A percentile compares a stretch with the other conserved stretches of the same genome.
Evolutionary conservation across 2,797 vertebrate genomes (phyloP).

Genomic region (Hapalemur alaotrensis): DNA sequence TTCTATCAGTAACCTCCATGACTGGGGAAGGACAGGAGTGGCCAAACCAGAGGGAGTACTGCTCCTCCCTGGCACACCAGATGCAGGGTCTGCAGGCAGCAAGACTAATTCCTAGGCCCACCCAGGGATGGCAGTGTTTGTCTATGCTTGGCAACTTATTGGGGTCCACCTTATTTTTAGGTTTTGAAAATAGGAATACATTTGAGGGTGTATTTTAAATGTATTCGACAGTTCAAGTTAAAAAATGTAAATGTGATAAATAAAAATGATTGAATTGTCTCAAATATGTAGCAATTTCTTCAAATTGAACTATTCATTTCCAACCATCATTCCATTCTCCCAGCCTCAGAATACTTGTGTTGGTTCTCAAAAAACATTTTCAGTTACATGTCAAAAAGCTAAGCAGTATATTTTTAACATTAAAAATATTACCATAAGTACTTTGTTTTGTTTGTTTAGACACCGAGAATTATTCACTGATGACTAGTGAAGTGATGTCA

Average conservation of each 20-base stretch:
- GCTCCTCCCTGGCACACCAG: background rate
- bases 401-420: background rate
- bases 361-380: background rate
- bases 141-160: background rate
- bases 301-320: background rate
- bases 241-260: background rate
- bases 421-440: background rate
- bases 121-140: conserved; percentile 56
- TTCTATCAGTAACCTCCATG: too few relatives aligned
- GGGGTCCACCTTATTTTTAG: background rate
- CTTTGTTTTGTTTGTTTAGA: background rate
- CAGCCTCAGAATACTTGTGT: background rate
- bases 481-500: background rate
- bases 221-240: background rate
- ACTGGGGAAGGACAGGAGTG: background rate
- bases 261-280: background rate
- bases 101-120: conserved; percentile 17
- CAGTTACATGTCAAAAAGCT: background rate
- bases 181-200: background rate
- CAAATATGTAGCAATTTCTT: background rate
- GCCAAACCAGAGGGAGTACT: background rate
- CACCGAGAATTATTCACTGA: conserved; percentile 36
- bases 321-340: background rate
- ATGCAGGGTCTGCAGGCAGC: background rate
- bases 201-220: background rate